A percentile compares a stretch with the other conserved stretches of the same genome.
Conservation (phyloP, 2,113 vertebrate genomes). For the Petroica traversi region DNA sequence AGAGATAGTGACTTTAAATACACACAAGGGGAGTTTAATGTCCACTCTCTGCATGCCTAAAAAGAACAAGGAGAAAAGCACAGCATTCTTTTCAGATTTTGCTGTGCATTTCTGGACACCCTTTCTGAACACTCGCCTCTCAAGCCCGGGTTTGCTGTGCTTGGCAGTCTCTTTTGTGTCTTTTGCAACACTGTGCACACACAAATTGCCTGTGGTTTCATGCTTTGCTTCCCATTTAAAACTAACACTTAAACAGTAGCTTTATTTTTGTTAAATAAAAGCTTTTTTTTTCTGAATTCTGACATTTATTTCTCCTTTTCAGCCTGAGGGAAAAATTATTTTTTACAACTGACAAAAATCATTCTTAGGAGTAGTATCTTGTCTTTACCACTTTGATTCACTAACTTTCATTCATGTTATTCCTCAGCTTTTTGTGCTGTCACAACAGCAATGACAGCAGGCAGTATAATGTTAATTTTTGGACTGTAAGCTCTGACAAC, state of each 20-base stretch:
- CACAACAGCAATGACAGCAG: not conserved
- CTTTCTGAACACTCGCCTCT: not conserved
- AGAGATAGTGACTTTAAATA: not conserved
- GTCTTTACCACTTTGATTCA: not conserved
- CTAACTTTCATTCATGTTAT: not conserved
- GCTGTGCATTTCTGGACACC: not conserved
- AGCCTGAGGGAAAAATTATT: not conserved
- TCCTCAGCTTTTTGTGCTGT: not conserved
- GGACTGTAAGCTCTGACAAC: not conserved
- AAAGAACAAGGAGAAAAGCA: not conserved
- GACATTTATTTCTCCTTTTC: not conserved
- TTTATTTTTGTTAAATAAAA: constrained; percentile 55
- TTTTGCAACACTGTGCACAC: constrained; percentile 18
- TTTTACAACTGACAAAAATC: not conserved
- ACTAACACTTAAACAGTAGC: constrained; percentile 42
- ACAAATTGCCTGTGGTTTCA: constrained; percentile 44
- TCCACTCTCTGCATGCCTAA: not conserved
- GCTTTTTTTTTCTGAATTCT: not conserved
- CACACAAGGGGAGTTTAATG: not conserved
- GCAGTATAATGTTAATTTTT: not conserved
- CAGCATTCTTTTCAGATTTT: not conserved
- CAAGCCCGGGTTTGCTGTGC: not conserved
- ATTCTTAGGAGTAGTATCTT: not conserved
- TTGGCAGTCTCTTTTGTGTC: constrained; percentile 25
- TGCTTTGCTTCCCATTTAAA: constrained; percentile 57